Evolutionary conservation across 2,797 vertebrate species (phyloP).

Genomic region (Heterohyrax brucei): DNA sequence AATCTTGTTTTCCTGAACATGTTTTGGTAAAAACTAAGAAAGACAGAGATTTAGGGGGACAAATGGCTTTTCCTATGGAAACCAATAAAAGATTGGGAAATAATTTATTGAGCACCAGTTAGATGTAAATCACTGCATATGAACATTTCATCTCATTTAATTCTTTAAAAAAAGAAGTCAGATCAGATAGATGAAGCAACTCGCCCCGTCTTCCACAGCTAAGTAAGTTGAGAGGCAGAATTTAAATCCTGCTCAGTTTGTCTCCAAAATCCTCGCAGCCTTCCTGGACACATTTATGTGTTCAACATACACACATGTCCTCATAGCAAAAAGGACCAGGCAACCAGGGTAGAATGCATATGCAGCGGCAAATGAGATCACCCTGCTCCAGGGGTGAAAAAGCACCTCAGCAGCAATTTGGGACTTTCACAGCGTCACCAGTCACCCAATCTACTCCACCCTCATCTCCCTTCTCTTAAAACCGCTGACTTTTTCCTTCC

Average conservation of each 20-base stretch:
- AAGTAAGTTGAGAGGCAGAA: background rate
- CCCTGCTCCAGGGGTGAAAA: conserved; percentile 63
- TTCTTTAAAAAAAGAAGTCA: conserved; percentile 18
- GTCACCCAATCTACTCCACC: background rate
- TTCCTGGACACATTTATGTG: conserved; percentile 32
- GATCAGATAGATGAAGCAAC: conserved; percentile 1
- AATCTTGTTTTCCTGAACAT: background rate
- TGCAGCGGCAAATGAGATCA: conserved; percentile 72
- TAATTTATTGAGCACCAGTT: background rate
- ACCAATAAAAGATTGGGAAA: background rate
- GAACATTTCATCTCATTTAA: conserved; percentile 12
- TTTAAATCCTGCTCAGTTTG: conserved; percentile 33
- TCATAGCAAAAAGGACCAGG: conserved; percentile 44
- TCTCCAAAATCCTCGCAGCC: conserved; percentile 42
- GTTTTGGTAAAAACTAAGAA: background rate
- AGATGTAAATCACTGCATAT: background rate
- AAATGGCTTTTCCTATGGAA: conserved; percentile 13
- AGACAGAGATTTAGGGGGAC: background rate
- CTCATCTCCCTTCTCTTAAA: conserved; percentile 47
- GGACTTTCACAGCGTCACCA: conserved; percentile 15
- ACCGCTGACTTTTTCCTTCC: conserved; percentile 49
- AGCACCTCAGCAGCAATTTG: conserved; percentile 59
- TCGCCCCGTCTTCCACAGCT: conserved; percentile 3
- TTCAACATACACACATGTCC: background rate
- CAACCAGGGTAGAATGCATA: conserved; percentile 1